These are phyloP conservation scores for Hydraecia micacea DNA, from an alignment of 2,888 invertebrate genomes.

Conservation along the genomic window DNA sequence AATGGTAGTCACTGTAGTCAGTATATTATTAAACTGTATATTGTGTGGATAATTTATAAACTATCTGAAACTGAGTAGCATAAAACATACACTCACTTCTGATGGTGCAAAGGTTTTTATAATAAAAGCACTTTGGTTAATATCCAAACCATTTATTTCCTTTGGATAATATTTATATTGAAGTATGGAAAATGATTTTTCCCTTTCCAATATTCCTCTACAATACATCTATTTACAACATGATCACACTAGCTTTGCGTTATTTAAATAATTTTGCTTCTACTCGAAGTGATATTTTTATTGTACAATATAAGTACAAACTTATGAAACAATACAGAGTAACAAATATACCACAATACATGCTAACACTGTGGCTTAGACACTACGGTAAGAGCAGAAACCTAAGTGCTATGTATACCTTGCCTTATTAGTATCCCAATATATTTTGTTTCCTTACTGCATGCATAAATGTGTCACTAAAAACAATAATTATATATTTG, in stretches of 20 bases:
- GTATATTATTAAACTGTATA: not conserved
- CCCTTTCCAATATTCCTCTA: constrained; percentile 69
- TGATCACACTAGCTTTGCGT: constrained; percentile 71
- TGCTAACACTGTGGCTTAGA: constrained; percentile 32
- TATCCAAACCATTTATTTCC: constrained; percentile 77
- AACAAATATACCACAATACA: constrained; percentile 41
- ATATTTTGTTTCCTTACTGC: constrained; percentile 8
- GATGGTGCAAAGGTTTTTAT: constrained; percentile 7
- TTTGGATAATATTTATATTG: constrained; percentile 73
- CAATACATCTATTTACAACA: constrained; percentile 71
- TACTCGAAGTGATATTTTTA: constrained; percentile 57
- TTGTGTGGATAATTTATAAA: not conserved
- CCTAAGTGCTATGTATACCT: constrained; percentile 28
- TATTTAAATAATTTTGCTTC: constrained; percentile 65
- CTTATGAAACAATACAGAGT: constrained; percentile 50
- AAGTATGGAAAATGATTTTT: constrained; percentile 73
- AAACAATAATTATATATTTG: constrained; percentile 9
- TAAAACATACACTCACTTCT: not conserved
- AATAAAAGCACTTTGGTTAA: constrained; percentile 62
- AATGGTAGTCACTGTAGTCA: no score
- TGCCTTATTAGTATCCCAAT: constrained; percentile 20
- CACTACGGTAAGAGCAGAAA: constrained; percentile 13
- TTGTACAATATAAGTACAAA: constrained; percentile 66
- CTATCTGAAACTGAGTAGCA: not conserved
- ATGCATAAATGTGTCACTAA: constrained; percentile 17